These are phyloP conservation scores for Drosophila fungiperda DNA, from an alignment of 2,888 invertebrate genomes.

Conservation along the genomic window DNA sequence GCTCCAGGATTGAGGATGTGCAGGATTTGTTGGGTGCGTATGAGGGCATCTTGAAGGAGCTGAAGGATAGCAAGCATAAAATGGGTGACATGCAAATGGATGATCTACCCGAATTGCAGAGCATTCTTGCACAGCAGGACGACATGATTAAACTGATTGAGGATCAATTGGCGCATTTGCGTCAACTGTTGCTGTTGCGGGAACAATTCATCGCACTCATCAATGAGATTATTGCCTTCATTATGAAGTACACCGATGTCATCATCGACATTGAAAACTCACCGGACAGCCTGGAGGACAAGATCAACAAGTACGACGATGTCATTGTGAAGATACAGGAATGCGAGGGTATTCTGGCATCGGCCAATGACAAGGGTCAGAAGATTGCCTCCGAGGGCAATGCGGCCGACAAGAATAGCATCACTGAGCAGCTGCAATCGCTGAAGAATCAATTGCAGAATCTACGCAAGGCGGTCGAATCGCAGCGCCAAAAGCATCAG, in stretches of 20 bases:
- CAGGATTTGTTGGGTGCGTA: conserved; percentile 92
- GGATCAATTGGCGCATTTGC: conserved; percentile 92
- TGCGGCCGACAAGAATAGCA: conserved; percentile 93
- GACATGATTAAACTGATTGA: conserved; percentile 94
- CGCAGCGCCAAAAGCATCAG: conserved; percentile 94
- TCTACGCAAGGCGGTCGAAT: conserved; percentile 92
- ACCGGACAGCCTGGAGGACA: conserved; percentile 92
- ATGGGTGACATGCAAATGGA: conserved; percentile 91
- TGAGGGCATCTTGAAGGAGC: conserved; percentile 91
- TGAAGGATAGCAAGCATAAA: conserved; percentile 92
- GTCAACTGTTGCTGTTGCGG: conserved; percentile 91
- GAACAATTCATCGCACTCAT: conserved; percentile 95
- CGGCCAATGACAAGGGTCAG: conserved; percentile 96
- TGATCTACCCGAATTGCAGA: conserved; percentile 92
- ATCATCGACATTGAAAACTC: conserved; percentile 94
- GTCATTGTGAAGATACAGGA: conserved; percentile 94
- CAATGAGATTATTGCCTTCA: conserved; percentile 94
- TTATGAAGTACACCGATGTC: conserved; percentile 93
- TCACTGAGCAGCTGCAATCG: conserved; percentile 94
- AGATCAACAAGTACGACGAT: conserved; percentile 94
- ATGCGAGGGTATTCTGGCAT: conserved; percentile 94
- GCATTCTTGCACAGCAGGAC: conserved; percentile 92
- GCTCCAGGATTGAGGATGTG: conserved; percentile 94
- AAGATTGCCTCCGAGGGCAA: conserved; percentile 96
- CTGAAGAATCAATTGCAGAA: conserved; percentile 93